Percentiles rank a stretch among this genome's conserved stretches.
phyloP scores from a whole-genome alignment of 2,888 invertebrate genomes.

The Mesorhabditis spiculigera region DNA sequence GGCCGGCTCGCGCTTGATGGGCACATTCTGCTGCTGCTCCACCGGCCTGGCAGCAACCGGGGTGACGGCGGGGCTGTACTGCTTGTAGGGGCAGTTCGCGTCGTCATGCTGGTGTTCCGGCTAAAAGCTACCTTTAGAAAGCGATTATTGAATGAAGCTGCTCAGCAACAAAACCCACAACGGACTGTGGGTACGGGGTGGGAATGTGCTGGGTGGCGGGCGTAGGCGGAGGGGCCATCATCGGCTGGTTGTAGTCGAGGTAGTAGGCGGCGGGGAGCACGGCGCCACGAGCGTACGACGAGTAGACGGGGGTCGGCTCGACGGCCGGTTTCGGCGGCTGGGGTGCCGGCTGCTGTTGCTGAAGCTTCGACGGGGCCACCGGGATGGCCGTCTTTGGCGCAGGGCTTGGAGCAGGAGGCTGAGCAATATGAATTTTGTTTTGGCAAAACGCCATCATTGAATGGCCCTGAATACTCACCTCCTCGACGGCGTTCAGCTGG shows the following conservation, averaged over 20 bases:
- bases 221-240: neutral
- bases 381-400: too few species aligned
- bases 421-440: too few species aligned
- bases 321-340: too few species aligned
- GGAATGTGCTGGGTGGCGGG: neutral
- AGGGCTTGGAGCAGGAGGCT: too few species aligned
- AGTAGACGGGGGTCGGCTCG: neutral
- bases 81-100: neutral
- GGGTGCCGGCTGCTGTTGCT: too few species aligned
- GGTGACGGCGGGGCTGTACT: neutral
- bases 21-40: too few species aligned
- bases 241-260: neutral
- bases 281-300: neutral
- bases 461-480: neutral
- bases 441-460: too few species aligned
- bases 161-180: too few species aligned
- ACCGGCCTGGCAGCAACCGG: too few species aligned
- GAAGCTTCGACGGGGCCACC: too few species aligned
- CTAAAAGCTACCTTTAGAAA: neutral
- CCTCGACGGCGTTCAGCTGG: neutral
- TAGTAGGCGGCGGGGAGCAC: constrained; percentile 1
- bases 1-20: too few species aligned
- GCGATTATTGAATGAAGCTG: neutral
- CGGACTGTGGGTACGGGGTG: too few species aligned
- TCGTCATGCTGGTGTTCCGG: neutral